Base-by-base conservation (phyloP, 2,113 vertebrate species). In the Fulmarus glacialis region DNA sequence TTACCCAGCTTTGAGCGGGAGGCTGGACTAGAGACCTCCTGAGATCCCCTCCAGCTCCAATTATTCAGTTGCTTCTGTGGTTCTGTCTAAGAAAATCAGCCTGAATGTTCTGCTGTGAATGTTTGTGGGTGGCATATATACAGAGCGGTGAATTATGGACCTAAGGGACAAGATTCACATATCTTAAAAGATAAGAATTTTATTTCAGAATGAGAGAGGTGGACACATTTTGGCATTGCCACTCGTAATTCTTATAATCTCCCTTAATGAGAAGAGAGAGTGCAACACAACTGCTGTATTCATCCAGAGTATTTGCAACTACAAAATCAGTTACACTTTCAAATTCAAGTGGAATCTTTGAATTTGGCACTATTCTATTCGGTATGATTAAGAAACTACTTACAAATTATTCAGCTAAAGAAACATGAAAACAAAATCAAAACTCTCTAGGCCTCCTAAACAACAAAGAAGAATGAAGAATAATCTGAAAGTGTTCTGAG, bases 211-310 rank as follows among this genome's bases (percentile, higher is more conserved):
- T 84, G 21, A 75, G 87, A 88, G 53, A 82, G 18, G n/a, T 5
- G 6, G 52, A 40, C 40, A 18, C 7, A 47, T 70, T 68, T 80
- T 86, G 89, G 13, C 56, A 75, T 64, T 95, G 34, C 11, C 45
- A 64, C 60, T 89, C 59, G 38, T 96, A 90, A 83, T 50, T 77
- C 63, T 97, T 93, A 90, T 48, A 52, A 38, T 93, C 38, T 82
- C 59, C 60, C 12, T 64, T 70, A 21, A 83, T 53, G 20, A 84
- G 42, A 87, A 58, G 79, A 85, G 27, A 60, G 92, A 92, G 60
- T 82, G 47, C 62, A 63, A 64, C 45, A 36, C 24, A 43, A 91
- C 53, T 87, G 59, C 71, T 58, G 20, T 87, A 91, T 78, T 96
- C 7, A 3, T 52, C 34, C 26, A 79, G n/a, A 50, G 32, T 56